Evolutionary conservation across 2,797 vertebrate genomes (phyloP), one percentile per base, ranked within the genome.

Genomic region (Amazona finschi): DNA sequence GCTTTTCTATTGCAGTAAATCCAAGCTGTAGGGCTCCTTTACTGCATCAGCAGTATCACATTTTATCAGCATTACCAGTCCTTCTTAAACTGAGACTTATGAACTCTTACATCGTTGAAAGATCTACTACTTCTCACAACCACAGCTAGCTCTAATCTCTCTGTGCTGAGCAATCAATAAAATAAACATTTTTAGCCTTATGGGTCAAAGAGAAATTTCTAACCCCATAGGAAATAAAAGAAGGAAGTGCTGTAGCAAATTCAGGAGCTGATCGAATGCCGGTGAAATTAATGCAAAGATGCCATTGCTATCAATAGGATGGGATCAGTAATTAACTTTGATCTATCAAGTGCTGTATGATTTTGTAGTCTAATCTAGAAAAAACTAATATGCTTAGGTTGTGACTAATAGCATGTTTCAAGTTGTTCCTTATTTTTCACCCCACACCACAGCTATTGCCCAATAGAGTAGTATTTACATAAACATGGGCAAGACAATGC

Each of bases 381-480:
- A 87, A 94, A 71, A 11, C 13, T 61, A 31, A 25, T 19, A 72
- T 21, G 83, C 57, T 55, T 43, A 87, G 21, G 39, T 83, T 60
- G 28, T 41, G 65, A 58, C 53, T 58, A 58, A 69, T 1, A 28
- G 28, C 9, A 9, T 0, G 2, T 46, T 75, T 77, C 61, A 85
- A 87, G 46, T 38, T 27, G 55, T 64, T 71, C 38, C 31, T 79
- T 80, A 52, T 11, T 94, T 85, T 85, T 78, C 64, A 90, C 13
- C 39, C 73, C 58, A 49, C 33, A 44, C 14, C 39, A 49, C 66
- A 76, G 89, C n/a, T 28, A 91, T 72, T 92, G 49, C 82, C 60
- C 91, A 94, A 72, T 27, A 93, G 38, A 30, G 53, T 44, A 85
- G 66, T 38, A 91, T 62, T 85, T 92, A 91, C 73, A 86, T 85